phyloP scores from a whole-genome alignment of 2,113 vertebrate species.

The Pachycephala philippinensis region DNA sequence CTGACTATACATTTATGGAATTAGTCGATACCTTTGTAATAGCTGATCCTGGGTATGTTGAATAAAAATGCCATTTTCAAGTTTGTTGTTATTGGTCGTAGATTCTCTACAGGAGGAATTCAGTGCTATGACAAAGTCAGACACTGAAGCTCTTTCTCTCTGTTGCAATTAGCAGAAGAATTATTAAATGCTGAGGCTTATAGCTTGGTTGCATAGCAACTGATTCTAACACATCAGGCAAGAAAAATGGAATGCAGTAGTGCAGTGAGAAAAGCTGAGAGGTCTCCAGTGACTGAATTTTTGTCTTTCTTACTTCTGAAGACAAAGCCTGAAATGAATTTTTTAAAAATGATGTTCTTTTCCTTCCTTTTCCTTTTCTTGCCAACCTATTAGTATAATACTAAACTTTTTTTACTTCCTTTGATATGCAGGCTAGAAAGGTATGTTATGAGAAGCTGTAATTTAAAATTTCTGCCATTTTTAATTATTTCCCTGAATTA shows the following conservation, averaged over 20 bases:
- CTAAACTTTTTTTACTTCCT: not conserved
- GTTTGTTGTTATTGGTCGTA: fast-evolving
- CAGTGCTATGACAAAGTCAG: not conserved
- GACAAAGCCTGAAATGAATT: not conserved
- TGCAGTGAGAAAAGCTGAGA: not conserved
- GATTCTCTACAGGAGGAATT: not conserved
- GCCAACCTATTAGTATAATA: not conserved
- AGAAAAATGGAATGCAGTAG: constrained; percentile 33
- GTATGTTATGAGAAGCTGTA: not conserved
- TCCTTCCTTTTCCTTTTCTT: not conserved
- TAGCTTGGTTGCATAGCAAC: constrained; percentile 68
- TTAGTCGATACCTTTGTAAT: not conserved
- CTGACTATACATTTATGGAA: not conserved
- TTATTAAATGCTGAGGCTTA: constrained; percentile 50
- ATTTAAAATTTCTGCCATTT: not conserved
- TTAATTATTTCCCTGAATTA: not conserved
- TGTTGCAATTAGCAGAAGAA: constrained; percentile 40
- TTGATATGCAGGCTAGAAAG: not conserved
- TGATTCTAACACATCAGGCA: constrained; percentile 50
- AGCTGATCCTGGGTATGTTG: not conserved
- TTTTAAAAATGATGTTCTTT: not conserved
- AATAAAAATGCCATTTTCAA: not conserved
- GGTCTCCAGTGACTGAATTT: not conserved
- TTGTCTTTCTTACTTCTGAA: not conserved
- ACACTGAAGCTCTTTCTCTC: constrained; percentile 1